Evolutionary conservation across 2,113 vertebrate genomes (phyloP).

Genomic region (Takifugu bimaculatus): DNA sequence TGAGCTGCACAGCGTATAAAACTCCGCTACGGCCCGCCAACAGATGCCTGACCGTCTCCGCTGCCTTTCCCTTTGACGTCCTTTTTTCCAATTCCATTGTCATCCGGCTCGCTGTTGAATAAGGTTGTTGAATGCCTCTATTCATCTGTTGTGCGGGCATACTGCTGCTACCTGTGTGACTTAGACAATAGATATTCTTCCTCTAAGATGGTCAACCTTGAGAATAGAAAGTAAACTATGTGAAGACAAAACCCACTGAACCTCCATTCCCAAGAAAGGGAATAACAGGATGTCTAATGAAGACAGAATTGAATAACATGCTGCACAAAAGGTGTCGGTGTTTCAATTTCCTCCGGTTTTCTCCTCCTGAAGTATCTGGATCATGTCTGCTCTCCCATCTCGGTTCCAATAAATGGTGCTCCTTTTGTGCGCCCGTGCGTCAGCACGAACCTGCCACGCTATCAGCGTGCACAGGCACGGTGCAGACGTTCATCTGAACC

Average conservation of each 20-base stretch:
- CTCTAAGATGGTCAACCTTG: conserved; percentile 58
- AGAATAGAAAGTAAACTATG: conserved; percentile 46
- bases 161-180: conserved; percentile 9
- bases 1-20: conserved; percentile 38
- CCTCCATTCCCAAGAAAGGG: neutral
- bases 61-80: neutral
- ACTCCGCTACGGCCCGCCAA: conserved; percentile 28
- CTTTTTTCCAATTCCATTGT: no score
- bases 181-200: conserved; percentile 38
- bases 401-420: no score
- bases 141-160: conserved; percentile 62
- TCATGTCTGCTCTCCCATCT: no score
- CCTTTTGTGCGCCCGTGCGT: conserved; percentile 17
- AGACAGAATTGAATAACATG: no score
- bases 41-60: conserved; percentile 24
- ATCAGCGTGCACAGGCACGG: no score
- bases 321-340: no score
- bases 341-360: no score
- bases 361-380: no score
- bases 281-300: no score
- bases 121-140: conserved; percentile 52
- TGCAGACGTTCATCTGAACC: no score
- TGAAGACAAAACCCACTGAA: conserved; percentile 35
- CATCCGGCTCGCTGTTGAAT: no score
- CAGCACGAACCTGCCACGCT: conserved; percentile 49